phyloP scores from a whole-genome alignment of 2,113 vertebrate genomes.

The Mugil cephalus region DNA sequence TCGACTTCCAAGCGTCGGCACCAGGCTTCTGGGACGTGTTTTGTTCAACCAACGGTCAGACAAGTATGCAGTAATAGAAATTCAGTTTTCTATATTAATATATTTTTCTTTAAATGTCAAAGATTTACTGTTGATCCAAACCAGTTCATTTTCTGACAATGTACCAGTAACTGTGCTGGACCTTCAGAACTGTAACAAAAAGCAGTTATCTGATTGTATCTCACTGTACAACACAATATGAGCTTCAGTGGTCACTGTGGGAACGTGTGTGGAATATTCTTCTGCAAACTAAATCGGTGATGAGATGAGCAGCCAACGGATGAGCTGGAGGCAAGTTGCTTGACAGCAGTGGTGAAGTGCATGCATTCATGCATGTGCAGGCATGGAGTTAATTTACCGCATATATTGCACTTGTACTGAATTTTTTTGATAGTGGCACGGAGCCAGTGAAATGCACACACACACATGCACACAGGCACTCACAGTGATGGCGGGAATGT shows the following conservation, averaged over 20 bases:
- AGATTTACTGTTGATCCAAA: too few species aligned
- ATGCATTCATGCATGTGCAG: slow-evolving; percentile 31
- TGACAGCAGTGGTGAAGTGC: background rate
- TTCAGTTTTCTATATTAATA: too few species aligned
- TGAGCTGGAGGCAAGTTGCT: slow-evolving; percentile 19
- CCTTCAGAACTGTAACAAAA: background rate
- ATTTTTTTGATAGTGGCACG: background rate
- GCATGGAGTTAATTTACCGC: slow-evolving; percentile 23
- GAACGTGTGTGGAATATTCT: background rate
- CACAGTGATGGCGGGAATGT: slow-evolving; percentile 14
- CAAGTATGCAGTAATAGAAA: too few species aligned
- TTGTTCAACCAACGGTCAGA: too few species aligned
- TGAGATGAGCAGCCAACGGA: slow-evolving; percentile 6
- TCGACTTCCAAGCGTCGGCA: too few species aligned
- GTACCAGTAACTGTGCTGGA: too few species aligned
- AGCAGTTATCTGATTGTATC: background rate
- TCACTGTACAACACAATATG: background rate
- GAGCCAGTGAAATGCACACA: slow-evolving; percentile 2
- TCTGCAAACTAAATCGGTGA: background rate
- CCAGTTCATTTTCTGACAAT: too few species aligned
- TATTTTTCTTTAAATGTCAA: too few species aligned
- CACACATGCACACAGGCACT: background rate
- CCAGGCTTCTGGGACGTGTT: too few species aligned
- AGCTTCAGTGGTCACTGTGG: background rate
- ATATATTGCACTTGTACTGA: background rate